Conservation (phyloP, 1,140 invertebrate species). For the Bicyclus anynana region DNA sequence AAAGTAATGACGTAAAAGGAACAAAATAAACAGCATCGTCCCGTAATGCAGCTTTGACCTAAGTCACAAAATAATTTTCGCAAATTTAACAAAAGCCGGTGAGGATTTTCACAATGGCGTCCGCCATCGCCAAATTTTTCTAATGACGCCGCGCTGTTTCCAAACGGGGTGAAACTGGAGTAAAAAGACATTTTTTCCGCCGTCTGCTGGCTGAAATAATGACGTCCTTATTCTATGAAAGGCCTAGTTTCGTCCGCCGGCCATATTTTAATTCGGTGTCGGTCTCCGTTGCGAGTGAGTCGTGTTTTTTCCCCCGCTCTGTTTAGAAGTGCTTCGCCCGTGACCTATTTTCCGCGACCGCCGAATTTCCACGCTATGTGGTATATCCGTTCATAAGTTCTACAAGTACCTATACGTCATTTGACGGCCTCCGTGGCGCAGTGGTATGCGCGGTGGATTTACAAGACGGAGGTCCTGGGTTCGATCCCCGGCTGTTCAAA, state of each 20-base stretch:
- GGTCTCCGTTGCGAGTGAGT: slow-evolving; percentile 21
- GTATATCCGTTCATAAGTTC: slow-evolving; percentile 14
- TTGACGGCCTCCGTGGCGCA: too few species aligned
- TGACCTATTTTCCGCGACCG: slow-evolving; percentile 27
- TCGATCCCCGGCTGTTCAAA: too few species aligned
- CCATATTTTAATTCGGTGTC: slow-evolving; percentile 24
- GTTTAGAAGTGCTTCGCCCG: slow-evolving; percentile 12
- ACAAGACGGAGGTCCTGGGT: too few species aligned
- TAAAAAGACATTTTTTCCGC: slow-evolving; percentile 23
- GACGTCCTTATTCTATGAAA: slow-evolving; percentile 38
- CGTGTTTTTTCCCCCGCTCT: slow-evolving; percentile 38
- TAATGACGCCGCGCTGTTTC: slow-evolving; percentile 29
- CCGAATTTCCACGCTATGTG: slow-evolving; percentile 10
- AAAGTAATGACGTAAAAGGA: slow-evolving; percentile 21
- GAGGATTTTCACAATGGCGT: slow-evolving; percentile 19
- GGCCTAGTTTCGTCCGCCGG: slow-evolving; percentile 35
- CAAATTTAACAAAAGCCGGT: slow-evolving; percentile 21
- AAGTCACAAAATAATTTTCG: slow-evolving; percentile 21
- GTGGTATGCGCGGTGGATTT: too few species aligned
- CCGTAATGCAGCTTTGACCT: slow-evolving; percentile 19
- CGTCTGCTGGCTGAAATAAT: slow-evolving; percentile 33
- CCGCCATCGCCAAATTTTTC: slow-evolving; percentile 31
- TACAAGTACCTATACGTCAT: too few species aligned
- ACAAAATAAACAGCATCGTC: slow-evolving; percentile 1
- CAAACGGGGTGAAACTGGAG: slow-evolving; percentile 20